Evolutionary conservation across 2,888 invertebrate genomes (phyloP).

Genomic region (Coelogynopora nodosa): DNA sequence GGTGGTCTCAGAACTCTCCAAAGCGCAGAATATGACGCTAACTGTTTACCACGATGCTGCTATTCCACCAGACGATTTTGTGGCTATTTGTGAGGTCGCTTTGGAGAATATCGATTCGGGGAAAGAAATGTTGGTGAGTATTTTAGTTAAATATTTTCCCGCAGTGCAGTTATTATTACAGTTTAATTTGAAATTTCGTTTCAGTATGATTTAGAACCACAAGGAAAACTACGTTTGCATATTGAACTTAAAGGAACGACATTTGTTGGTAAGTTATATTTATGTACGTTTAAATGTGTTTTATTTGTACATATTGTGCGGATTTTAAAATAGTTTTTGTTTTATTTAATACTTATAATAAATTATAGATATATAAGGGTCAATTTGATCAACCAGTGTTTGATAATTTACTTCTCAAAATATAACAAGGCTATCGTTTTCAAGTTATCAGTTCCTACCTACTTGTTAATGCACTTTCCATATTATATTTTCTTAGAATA

Average conservation of each 20-base stretch:
- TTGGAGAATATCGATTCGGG: slow-evolving; percentile 30
- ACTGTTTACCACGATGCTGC: slow-evolving; percentile 46
- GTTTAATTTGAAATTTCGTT: neutral
- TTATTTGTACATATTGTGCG: neutral
- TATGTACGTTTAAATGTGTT: neutral
- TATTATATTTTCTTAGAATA: too few species aligned
- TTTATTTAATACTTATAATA: too few species aligned
- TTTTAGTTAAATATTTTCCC: neutral
- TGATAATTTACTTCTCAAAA: too few species aligned
- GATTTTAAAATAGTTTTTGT: too few species aligned
- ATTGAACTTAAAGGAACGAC: slow-evolving; percentile 72
- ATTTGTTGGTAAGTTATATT: slow-evolving; percentile 58
- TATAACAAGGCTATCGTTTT: too few species aligned
- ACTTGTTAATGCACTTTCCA: too few species aligned
- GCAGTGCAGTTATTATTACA: neutral
- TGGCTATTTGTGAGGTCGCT: slow-evolving; percentile 38
- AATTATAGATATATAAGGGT: too few species aligned
- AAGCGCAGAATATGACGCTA: slow-evolving; percentile 41
- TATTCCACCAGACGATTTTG: slow-evolving; percentile 46
- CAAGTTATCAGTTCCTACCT: too few species aligned
- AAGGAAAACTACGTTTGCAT: slow-evolving; percentile 85
- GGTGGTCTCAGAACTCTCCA: slow-evolving; percentile 16
- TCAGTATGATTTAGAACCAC: slow-evolving; percentile 90
- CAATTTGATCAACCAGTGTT: too few species aligned
- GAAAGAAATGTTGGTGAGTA: slow-evolving; percentile 17